Evolutionary conservation across 2,797 vertebrate species (phyloP).

Genomic region (Vultur gryphus): DNA sequence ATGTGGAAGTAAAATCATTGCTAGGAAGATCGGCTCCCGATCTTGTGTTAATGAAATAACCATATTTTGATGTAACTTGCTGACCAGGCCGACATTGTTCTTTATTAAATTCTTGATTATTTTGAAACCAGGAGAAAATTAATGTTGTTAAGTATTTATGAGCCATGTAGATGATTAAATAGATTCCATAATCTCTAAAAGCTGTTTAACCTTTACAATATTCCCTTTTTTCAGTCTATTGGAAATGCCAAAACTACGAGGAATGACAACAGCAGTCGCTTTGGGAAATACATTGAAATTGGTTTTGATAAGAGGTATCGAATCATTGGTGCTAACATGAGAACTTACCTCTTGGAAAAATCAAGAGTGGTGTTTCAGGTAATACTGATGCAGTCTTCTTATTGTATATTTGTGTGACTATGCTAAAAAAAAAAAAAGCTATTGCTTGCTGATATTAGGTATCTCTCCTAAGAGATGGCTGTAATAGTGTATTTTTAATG

Average conservation of each 20-base stretch:
- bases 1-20: not conserved
- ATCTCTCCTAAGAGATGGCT: not conserved
- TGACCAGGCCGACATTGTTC: not conserved
- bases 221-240: conserved; percentile 82
- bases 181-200: not conserved
- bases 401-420: not conserved
- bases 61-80: not conserved
- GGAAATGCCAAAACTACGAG: conserved; percentile 98
- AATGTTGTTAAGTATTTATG: not conserved
- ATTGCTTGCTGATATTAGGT: not conserved
- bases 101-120: not conserved
- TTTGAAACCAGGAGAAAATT: not conserved
- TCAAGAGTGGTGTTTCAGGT: conserved; percentile 98
- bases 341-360: conserved; percentile 97
- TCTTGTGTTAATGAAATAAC: not conserved
- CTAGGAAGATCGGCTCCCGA: not conserved
- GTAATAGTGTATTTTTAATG: not conserved
- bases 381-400: not conserved
- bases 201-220: not conserved
- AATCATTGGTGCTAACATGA: conserved; percentile 98
- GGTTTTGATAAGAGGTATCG: conserved; percentile 92
- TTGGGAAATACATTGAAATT: conserved; percentile 98
- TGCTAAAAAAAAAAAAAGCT: not conserved
- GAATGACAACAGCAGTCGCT: conserved; percentile 99
- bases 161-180: not conserved